Conservation (phyloP, 1,140 invertebrate genomes). For the Eumeta japonica region DNA sequence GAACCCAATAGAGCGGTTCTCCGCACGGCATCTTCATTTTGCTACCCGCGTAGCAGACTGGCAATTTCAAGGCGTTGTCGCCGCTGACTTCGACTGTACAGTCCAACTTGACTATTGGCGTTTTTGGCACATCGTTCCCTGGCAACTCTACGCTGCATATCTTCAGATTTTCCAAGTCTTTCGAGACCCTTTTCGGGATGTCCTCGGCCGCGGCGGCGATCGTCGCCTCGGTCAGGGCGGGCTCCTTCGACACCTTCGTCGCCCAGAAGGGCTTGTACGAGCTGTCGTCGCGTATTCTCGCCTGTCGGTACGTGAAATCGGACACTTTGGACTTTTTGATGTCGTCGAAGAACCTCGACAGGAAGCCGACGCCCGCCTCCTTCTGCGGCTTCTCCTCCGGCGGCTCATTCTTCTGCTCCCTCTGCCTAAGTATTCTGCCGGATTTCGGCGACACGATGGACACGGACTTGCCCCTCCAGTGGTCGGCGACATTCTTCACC, state of each 20-base stretch:
- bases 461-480: conserved; percentile 37
- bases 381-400: conserved; percentile 8
- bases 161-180: too few relatives aligned
- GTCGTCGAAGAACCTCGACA: conserved; percentile 28
- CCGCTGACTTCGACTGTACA: conserved; percentile 25
- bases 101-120: too few relatives aligned
- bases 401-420: conserved; percentile 4
- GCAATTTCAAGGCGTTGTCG: conserved; percentile 27
- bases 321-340: conserved; percentile 33
- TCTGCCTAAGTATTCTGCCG: conserved; percentile 20
- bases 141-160: conserved; percentile 23
- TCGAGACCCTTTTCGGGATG: too few relatives aligned
- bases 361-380: conserved; percentile 18
- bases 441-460: conserved; percentile 32
- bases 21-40: conserved; percentile 42
- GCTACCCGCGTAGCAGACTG: conserved; percentile 31
- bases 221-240: too few relatives aligned
- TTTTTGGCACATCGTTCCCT: conserved; percentile 9
- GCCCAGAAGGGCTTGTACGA: conserved; percentile 43
- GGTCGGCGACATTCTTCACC: conserved; percentile 15
- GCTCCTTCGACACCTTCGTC: conserved; percentile 20
- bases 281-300: conserved; percentile 25
- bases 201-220: too few relatives aligned
- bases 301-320: conserved; percentile 29
- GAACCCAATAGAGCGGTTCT: conserved; percentile 40